A percentile compares a stretch with the other conserved stretches of the same genome.
phyloP scores from a whole-genome alignment of 2,888 invertebrate genomes.

The Pollenia griseotomentosa region DNA sequence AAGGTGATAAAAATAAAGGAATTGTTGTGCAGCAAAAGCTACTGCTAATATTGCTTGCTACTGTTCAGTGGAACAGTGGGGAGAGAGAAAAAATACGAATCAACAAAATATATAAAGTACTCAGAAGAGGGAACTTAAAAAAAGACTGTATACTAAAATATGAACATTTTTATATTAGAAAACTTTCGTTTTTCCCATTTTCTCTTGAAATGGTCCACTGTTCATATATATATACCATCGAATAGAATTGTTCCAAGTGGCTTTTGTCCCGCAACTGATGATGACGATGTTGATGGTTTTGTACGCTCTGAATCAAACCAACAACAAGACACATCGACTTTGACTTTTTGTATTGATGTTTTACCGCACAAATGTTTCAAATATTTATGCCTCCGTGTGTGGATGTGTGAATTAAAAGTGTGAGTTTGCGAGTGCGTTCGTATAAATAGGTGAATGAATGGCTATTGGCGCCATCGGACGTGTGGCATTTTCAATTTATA shows the following conservation, averaged over 20 bases:
- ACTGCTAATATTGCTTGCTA: conserved; percentile 22
- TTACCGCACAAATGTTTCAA: conserved; percentile 67
- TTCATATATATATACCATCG: not conserved
- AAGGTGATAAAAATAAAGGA: conserved; percentile 43
- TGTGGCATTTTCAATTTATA: conserved; percentile 72
- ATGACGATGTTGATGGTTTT: conserved; percentile 12
- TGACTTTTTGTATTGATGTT: conserved; percentile 59
- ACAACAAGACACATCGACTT: conserved; percentile 47
- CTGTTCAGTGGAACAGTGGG: conserved; percentile 41
- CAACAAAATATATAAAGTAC: no score
- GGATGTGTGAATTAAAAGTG: conserved; percentile 4
- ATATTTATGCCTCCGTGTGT: conserved; percentile 48
- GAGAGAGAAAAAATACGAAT: not conserved
- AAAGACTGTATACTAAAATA: no score
- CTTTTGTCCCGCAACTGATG: conserved; percentile 13
- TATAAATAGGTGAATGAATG: conserved; percentile 58
- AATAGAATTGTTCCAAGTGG: conserved; percentile 15
- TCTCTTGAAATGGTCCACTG: not conserved
- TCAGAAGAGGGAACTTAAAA: no score
- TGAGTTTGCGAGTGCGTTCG: conserved; percentile 43
- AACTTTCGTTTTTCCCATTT: no score
- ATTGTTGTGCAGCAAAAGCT: conserved; percentile 1
- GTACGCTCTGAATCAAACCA: conserved; percentile 39
- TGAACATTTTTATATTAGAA: no score
- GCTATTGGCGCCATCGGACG: conserved; percentile 71